Evolutionary conservation across 92 coral and sea anemone genomes (phyloP).

Genomic region (Bergia puertoricense): DNA sequence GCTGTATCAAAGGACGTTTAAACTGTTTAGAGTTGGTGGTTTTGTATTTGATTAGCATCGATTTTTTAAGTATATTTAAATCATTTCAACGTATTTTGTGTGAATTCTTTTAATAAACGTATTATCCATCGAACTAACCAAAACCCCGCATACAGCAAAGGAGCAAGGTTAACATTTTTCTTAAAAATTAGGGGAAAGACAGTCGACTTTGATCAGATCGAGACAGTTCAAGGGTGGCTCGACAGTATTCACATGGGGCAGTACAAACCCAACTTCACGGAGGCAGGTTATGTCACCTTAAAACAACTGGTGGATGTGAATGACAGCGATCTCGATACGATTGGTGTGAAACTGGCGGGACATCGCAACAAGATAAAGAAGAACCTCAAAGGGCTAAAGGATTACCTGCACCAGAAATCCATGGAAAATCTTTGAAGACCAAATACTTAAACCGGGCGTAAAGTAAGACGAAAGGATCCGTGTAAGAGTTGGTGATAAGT

Average conservation of each 20-base stretch:
- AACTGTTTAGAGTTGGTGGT: too few species aligned
- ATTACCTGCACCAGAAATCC: slow-evolving; percentile 23
- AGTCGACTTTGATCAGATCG: slow-evolving; percentile 61
- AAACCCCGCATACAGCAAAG: too few species aligned
- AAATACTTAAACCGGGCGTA: not conserved
- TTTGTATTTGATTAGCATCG: too few species aligned
- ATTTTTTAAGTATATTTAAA: too few species aligned
- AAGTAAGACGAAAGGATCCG: too few species aligned
- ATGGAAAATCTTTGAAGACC: not conserved
- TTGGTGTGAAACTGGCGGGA: slow-evolving; percentile 91
- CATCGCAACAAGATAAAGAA: slow-evolving; percentile 94
- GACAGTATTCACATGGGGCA: slow-evolving; percentile 88
- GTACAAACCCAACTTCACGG: slow-evolving; percentile 72
- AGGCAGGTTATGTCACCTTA: slow-evolving; percentile 73
- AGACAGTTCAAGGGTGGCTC: slow-evolving; percentile 81
- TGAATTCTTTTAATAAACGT: too few species aligned
- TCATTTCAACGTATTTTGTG: too few species aligned
- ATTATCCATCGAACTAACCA: too few species aligned
- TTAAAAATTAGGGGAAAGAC: slow-evolving; percentile 59
- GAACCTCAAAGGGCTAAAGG: slow-evolving; percentile 60
- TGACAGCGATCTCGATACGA: slow-evolving; percentile 70
- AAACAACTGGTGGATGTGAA: slow-evolving; percentile 64
- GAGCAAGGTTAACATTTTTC: not conserved
- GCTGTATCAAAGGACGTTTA: too few species aligned
- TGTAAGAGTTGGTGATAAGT: too few species aligned